phyloP scores from a whole-genome alignment of 2,888 invertebrate species.

The Drosophila phalerata region DNA sequence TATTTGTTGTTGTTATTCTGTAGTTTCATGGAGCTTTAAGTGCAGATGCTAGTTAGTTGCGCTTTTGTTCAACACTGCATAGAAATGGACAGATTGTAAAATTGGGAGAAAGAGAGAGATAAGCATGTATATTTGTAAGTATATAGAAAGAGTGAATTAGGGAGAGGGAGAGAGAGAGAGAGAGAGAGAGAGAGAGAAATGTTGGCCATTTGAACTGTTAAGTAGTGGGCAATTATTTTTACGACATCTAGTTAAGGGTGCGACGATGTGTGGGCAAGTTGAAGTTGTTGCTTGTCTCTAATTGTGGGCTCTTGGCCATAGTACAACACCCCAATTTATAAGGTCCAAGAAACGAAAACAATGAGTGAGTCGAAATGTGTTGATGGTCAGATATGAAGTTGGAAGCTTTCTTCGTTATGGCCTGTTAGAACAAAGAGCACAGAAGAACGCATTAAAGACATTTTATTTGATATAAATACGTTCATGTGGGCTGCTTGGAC shows the following conservation, averaged over 20 bases:
- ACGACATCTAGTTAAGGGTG: constrained; percentile 80
- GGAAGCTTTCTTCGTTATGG: constrained; percentile 20
- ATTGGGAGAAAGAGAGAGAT: background rate
- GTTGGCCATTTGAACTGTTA: constrained; percentile 69
- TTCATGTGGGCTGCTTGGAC: constrained; percentile 61
- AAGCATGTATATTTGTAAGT: background rate
- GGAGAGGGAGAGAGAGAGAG: constrained; percentile 1
- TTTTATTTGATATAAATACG: constrained; percentile 73
- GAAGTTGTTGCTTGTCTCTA: constrained; percentile 72
- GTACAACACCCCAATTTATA: constrained; percentile 58
- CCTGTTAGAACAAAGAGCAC: constrained; percentile 34
- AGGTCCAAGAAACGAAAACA: constrained; percentile 44
- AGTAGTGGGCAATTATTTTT: constrained; percentile 82
- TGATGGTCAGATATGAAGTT: constrained; percentile 76
- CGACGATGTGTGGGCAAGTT: constrained; percentile 56
- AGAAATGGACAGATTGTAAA: constrained; percentile 9
- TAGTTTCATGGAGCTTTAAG: constrained; percentile 60
- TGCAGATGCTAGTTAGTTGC: constrained; percentile 55
- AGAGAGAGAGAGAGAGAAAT: background rate
- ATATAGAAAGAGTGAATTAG: background rate
- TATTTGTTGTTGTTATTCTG: constrained; percentile 61
- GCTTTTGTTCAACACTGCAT: constrained; percentile 42
- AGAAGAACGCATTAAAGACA: constrained; percentile 61
- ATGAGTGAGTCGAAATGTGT: constrained; percentile 64
- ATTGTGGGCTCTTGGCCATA: constrained; percentile 62